Percentiles rank a stretch among this genome's conserved stretches.
These are phyloP conservation scores for Aradus depressus DNA, from an alignment of 2,888 invertebrate species.

Conservation along the genomic window DNA sequence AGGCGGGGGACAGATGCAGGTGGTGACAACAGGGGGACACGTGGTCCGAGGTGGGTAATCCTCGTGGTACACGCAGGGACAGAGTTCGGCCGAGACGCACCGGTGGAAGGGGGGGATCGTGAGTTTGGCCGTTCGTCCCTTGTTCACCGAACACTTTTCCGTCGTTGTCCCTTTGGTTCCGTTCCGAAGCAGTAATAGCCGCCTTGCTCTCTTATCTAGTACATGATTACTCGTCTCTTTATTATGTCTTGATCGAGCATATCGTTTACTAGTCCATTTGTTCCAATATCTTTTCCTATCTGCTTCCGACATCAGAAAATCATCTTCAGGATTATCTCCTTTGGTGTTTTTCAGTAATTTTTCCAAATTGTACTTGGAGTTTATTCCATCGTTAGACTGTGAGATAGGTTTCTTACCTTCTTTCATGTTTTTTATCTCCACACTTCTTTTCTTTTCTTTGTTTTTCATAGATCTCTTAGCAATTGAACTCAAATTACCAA, in stretches of 20 bases:
- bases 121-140: too few species aligned
- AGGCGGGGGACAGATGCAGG: too few species aligned
- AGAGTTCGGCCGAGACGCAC: too few species aligned
- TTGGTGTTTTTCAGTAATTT: background rate
- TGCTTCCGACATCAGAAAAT: background rate
- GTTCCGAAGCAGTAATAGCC: too few species aligned
- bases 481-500: background rate
- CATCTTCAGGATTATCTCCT: background rate
- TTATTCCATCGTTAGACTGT: background rate
- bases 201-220: too few species aligned
- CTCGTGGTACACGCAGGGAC: too few species aligned
- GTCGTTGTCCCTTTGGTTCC: too few species aligned
- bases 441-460: background rate
- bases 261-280: background rate
- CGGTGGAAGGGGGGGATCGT: too few species aligned
- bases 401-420: background rate
- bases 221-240: too few species aligned
- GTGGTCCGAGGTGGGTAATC: too few species aligned
- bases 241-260: background rate
- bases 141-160: too few species aligned
- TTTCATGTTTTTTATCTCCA: background rate
- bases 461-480: background rate
- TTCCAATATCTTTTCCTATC: background rate
- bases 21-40: too few species aligned
- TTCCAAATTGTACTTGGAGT: background rate